Conservation (phyloP, 2,113 vertebrate genomes). For the Dicrurus megarhynchus region DNA sequence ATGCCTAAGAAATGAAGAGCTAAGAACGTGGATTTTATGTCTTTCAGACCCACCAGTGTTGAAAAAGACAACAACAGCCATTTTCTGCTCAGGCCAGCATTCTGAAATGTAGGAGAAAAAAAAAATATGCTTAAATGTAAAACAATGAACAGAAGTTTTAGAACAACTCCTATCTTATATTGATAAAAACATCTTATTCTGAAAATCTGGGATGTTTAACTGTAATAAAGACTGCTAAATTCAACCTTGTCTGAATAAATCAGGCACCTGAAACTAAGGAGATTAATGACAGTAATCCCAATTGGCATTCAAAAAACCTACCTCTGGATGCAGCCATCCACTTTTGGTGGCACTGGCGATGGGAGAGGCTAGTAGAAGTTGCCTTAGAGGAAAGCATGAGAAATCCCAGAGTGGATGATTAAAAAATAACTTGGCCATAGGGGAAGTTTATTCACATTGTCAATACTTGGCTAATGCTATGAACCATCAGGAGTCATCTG, state of each 20-base stretch:
- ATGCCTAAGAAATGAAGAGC: background rate
- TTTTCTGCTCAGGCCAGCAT: background rate
- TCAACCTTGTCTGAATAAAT: background rate
- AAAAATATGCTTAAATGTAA: background rate
- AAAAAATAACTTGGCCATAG: slow-evolving; percentile 22
- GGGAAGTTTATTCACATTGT: slow-evolving; percentile 18
- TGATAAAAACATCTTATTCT: background rate
- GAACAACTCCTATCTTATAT: background rate
- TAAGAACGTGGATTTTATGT: background rate
- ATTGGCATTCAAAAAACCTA: background rate
- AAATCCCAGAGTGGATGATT: slow-evolving; percentile 58
- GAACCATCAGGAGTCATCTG: background rate
- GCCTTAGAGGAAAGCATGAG: background rate
- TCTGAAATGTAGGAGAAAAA: background rate
- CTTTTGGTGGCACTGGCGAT: background rate
- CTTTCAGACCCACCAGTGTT: background rate
- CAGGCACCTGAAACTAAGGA: background rate
- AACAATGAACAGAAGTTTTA: background rate
- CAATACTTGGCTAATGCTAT: background rate
- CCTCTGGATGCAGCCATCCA: background rate
- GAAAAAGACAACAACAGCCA: background rate
- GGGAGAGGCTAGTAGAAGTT: background rate
- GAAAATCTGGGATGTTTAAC: background rate
- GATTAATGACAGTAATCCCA: background rate
- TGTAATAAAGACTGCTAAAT: background rate